Conservation (phyloP, 2,797 vertebrate species). For the Chaenodraco wilsoni region DNA sequence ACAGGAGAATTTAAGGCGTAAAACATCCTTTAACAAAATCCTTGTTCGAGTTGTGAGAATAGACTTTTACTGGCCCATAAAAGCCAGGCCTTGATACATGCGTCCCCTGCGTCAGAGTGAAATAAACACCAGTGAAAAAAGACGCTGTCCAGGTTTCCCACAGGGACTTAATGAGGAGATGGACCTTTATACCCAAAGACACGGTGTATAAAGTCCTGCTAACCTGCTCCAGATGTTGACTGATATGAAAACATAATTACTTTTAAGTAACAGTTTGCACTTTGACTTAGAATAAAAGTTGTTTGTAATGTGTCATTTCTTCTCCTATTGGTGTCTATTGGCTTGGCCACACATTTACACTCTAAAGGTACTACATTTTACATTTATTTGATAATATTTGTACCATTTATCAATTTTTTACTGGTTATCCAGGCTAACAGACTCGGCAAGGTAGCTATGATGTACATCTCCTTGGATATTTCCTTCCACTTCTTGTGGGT, state of each 20-base stretch:
- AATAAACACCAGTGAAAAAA: slow-evolving; percentile 28
- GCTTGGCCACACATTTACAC: neutral
- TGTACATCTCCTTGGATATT: no score
- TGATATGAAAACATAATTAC: neutral
- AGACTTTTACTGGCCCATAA: slow-evolving; percentile 27
- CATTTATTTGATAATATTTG: no score
- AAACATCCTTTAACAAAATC: neutral
- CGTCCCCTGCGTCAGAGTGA: slow-evolving; percentile 19
- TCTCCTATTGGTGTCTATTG: neutral
- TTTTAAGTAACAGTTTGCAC: neutral
- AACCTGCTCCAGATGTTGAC: slow-evolving; percentile 62
- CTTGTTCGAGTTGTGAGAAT: neutral
- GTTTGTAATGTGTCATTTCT: neutral
- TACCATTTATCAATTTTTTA: neutral
- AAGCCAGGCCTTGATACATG: slow-evolving; percentile 10
- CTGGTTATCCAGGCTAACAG: neutral
- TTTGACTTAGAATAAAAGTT: neutral
- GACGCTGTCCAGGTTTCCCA: slow-evolving; percentile 40
- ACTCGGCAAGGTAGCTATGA: neutral
- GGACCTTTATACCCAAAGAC: slow-evolving; percentile 36
- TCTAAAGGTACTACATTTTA: no score
- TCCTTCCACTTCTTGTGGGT: no score
- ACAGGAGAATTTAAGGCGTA: neutral
- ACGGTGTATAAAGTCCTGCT: slow-evolving; percentile 21
- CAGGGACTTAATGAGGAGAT: slow-evolving; percentile 25